Evolutionary conservation across 2,797 vertebrate species (phyloP).

Genomic region (Triplophysa bombifrons): DNA sequence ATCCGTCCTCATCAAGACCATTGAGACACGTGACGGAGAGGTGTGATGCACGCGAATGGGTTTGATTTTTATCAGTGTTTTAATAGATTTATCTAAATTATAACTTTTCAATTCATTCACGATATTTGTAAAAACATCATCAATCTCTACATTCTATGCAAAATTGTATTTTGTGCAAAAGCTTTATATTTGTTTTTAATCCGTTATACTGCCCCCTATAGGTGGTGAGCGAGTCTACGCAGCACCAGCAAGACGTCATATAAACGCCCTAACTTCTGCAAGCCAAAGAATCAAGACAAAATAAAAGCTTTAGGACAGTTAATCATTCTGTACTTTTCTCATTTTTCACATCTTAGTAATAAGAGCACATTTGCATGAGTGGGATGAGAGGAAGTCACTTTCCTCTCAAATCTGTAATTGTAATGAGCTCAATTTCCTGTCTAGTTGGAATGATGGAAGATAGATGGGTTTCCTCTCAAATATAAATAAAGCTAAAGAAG

Average conservation of each 20-base stretch:
- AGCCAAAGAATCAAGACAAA: conserved; percentile 23
- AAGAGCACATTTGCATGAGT: conserved; percentile 44
- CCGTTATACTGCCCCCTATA: conserved; percentile 55
- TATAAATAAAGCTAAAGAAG: neutral
- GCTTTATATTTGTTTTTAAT: neutral
- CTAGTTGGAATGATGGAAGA: neutral
- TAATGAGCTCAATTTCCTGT: neutral
- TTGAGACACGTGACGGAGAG: conserved; percentile 92
- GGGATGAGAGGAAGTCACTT: neutral
- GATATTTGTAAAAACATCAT: too few species aligned
- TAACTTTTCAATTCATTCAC: too few species aligned
- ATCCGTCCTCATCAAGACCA: conserved; percentile 94
- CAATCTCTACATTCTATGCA: neutral
- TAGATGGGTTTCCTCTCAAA: neutral
- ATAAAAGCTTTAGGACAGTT: conserved; percentile 29
- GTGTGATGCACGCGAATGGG: conserved; percentile 62
- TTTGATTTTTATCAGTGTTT: neutral
- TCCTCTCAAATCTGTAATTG: conserved; percentile 3
- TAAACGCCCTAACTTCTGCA: conserved; percentile 61
- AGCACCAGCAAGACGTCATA: conserved; percentile 90
- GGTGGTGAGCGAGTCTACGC: conserved; percentile 92
- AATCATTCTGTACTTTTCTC: conserved; percentile 17
- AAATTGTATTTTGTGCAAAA: neutral
- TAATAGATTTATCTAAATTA: too few species aligned
- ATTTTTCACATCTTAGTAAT: conserved; percentile 34